phyloP scores from a whole-genome alignment of 2,797 vertebrate genomes.

The Podarcis lilfordi region DNA sequence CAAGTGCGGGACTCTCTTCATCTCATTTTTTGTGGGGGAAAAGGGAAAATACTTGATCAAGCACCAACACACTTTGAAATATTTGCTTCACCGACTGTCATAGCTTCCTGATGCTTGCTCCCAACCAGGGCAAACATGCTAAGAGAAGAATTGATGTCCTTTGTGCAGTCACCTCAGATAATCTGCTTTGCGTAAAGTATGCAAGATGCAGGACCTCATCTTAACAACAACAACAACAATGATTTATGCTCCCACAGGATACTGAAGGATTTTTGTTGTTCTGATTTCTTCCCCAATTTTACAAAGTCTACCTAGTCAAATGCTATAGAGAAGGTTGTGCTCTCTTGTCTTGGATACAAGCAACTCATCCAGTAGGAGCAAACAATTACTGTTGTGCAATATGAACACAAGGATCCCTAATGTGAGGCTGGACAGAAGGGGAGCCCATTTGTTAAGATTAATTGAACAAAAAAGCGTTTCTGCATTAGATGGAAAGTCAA shows the following conservation, averaged over 20 bases:
- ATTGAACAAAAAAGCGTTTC: neutral
- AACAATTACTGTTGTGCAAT: neutral
- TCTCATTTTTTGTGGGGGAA: neutral
- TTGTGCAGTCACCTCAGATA: neutral
- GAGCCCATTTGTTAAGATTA: neutral
- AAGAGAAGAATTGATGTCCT: neutral
- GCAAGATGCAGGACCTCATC: neutral
- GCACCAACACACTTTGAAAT: neutral
- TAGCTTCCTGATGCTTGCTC: neutral
- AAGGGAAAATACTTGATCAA: neutral
- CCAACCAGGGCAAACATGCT: neutral
- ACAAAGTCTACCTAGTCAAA: neutral
- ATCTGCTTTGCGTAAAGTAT: neutral
- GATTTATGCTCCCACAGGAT: neutral
- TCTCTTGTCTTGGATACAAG: neutral
- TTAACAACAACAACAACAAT: neutral
- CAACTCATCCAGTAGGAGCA: neutral
- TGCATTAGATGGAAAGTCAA: too few species aligned
- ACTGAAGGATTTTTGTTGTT: neutral
- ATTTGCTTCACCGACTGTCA: neutral
- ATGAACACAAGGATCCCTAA: neutral
- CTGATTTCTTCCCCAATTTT: neutral
- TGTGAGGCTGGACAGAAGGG: neutral
- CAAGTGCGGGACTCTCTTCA: conserved; percentile 1
- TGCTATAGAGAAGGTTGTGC: too few species aligned